A percentile compares a stretch with the other conserved stretches of the same genome.
Evolutionary conservation across 2,113 vertebrate species (phyloP).

Genomic region (Hoplias malabaricus): DNA sequence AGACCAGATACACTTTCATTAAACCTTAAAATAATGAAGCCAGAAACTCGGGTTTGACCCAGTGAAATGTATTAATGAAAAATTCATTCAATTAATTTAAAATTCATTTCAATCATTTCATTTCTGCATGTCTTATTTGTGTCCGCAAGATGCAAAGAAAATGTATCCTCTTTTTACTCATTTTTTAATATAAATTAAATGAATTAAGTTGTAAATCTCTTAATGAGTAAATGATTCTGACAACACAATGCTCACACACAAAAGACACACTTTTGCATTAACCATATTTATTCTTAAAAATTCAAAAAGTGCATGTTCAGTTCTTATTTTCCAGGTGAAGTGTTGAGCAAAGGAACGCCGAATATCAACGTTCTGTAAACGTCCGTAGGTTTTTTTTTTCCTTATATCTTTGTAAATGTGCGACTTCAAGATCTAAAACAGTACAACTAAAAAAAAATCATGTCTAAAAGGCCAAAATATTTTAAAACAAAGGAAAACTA

Average conservation of each 20-base stretch:
- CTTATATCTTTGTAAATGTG: slow-evolving; percentile 6
- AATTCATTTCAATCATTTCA: no score
- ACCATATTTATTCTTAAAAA: slow-evolving; percentile 32
- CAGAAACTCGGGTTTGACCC: no score
- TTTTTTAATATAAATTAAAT: no score
- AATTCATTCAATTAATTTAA: no score
- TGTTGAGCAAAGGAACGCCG: background rate
- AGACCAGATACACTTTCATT: no score
- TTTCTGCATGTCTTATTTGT: no score
- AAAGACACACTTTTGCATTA: background rate
- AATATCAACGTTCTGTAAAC: slow-evolving; percentile 6
- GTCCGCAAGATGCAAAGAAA: no score
- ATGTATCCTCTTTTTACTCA: no score
- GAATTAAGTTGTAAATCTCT: no score
- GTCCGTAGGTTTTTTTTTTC: background rate
- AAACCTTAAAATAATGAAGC: no score
- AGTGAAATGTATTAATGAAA: no score
- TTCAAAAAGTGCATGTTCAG: slow-evolving; percentile 29
- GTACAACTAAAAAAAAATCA: background rate
- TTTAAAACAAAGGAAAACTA: slow-evolving; percentile 29
- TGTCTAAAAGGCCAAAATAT: background rate
- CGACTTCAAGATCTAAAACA: background rate
- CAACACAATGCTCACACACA: background rate
- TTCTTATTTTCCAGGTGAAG: slow-evolving; percentile 2
- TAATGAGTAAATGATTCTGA: no score